phyloP scores from a whole-genome alignment of 2,113 vertebrate species.

The Bubo scandiacus region DNA sequence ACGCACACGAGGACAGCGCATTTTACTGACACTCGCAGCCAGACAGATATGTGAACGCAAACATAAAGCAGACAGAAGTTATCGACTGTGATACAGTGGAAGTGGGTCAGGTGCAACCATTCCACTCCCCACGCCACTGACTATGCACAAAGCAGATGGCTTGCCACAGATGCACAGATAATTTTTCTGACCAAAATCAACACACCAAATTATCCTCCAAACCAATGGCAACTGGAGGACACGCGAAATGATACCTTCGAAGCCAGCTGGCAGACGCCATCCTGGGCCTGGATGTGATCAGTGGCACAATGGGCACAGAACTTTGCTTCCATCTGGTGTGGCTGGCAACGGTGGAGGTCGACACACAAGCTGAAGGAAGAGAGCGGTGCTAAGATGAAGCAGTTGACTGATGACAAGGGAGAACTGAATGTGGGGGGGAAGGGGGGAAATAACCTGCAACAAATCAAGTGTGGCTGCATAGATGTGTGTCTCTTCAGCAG shows the following conservation, averaged over 20 bases:
- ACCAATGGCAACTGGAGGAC: slow-evolving; percentile 41
- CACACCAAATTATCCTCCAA: slow-evolving; percentile 28
- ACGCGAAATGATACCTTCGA: not conserved
- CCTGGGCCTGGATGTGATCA: not conserved
- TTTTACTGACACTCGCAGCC: not conserved
- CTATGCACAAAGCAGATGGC: not conserved
- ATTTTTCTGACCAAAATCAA: slow-evolving; percentile 45
- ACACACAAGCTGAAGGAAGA: not conserved
- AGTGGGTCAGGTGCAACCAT: not conserved
- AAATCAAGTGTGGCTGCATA: slow-evolving; percentile 22
- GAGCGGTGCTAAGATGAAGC: not conserved
- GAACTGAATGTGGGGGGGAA: not conserved
- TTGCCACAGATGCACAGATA: not conserved
- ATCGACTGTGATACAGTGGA: not conserved
- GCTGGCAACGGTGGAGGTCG: not conserved
- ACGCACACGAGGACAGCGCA: not conserved
- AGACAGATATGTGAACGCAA: not conserved
- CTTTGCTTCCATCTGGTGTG: slow-evolving; percentile 41
- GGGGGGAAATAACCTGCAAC: not conserved
- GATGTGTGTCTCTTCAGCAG: not conserved
- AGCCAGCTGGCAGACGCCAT: slow-evolving; percentile 20
- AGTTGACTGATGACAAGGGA: slow-evolving; percentile 3
- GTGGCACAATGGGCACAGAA: slow-evolving; percentile 6
- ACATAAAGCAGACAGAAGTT: not conserved
- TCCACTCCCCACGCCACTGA: not conserved